Evolutionary conservation across 2,797 vertebrate species (phyloP).

Genomic region (Sparidentex hasta): DNA sequence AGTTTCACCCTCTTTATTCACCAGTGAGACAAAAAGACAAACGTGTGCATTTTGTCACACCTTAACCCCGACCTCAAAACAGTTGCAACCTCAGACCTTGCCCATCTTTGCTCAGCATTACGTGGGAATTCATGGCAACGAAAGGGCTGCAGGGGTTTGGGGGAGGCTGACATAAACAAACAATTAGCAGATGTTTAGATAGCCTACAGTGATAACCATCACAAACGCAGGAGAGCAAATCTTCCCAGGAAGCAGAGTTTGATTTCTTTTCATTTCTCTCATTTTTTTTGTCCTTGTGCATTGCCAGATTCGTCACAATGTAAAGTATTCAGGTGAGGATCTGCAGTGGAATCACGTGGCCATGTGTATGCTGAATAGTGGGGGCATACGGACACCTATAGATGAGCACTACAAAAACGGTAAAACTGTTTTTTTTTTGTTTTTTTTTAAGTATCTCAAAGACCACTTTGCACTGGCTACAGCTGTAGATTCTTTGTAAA

Average conservation of each 20-base stretch:
- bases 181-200: neutral
- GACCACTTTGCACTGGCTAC: neutral
- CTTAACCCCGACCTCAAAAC: neutral
- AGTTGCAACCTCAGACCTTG: neutral
- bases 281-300: neutral
- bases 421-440: conserved; percentile 50
- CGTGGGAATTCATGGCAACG: neutral
- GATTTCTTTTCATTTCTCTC: neutral
- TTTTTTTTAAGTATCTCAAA: neutral
- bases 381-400: conserved; percentile 88
- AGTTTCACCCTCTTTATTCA: neutral
- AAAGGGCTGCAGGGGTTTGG: neutral
- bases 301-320: conserved; percentile 89
- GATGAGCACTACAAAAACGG: conserved; percentile 88
- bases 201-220: neutral
- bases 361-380: conserved; percentile 91
- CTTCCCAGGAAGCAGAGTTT: neutral
- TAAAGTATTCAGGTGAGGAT: conserved; percentile 80
- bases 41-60: neutral
- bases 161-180: neutral
- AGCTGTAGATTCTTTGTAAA: neutral
- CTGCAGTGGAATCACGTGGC: conserved; percentile 91
- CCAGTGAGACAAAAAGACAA: neutral
- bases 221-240: neutral
- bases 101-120: neutral